A percentile compares a stretch with the other conserved stretches of the same genome.
Conservation (phyloP, 2,888 invertebrate species). For the Agapostemon virescens region DNA sequence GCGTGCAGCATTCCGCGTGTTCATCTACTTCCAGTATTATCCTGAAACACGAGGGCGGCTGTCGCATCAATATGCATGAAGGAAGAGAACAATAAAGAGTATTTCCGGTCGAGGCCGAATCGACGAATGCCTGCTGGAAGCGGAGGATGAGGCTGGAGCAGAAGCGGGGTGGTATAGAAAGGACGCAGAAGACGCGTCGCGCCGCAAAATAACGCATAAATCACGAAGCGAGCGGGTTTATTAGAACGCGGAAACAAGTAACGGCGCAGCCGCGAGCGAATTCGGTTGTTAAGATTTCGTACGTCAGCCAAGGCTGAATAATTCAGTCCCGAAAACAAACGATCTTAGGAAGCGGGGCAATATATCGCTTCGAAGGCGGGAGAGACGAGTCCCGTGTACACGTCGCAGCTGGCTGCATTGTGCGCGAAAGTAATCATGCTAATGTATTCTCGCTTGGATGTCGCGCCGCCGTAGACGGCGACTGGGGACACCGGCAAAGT, state of each 20-base stretch:
- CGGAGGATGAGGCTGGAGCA: neutral
- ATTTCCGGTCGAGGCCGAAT: constrained; percentile 6
- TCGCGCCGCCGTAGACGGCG: constrained; percentile 43
- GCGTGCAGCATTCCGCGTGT: neutral
- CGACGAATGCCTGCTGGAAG: neutral
- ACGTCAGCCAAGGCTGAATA: constrained; percentile 63
- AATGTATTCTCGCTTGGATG: constrained; percentile 66
- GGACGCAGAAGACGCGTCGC: neutral
- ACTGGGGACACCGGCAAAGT: constrained; percentile 56
- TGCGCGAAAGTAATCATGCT: constrained; percentile 69
- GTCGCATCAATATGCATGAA: constrained; percentile 13
- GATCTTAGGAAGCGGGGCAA: constrained; percentile 62
- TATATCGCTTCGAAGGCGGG: constrained; percentile 50
- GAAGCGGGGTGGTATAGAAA: neutral
- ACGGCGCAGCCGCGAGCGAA: constrained; percentile 39
- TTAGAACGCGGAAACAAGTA: constrained; percentile 47
- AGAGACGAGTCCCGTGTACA: constrained; percentile 64
- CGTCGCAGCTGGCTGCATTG: constrained; percentile 66
- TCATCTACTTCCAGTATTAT: neutral
- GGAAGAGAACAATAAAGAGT: constrained; percentile 12
- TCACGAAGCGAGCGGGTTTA: constrained; percentile 40
- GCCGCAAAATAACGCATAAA: constrained; percentile 35
- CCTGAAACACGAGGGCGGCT: neutral
- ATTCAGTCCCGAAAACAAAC: constrained; percentile 64
- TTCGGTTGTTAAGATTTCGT: constrained; percentile 64